Conservation (phyloP, 2,113 vertebrate species). For the Empidonax traillii region DNA sequence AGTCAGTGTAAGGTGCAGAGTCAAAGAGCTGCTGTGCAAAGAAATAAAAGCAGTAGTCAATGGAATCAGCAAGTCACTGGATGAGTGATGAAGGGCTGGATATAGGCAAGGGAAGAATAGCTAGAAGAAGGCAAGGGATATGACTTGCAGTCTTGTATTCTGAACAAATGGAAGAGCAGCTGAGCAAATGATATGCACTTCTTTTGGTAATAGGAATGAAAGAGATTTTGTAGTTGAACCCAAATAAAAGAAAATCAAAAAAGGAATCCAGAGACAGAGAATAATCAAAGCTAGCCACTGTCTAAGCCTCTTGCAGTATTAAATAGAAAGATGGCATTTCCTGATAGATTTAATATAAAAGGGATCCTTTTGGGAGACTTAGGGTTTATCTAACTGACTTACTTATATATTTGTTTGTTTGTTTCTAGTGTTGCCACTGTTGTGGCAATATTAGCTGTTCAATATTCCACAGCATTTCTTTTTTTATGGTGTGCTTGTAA, state of each 20-base stretch:
- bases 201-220: neutral
- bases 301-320: neutral
- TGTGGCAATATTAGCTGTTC: neutral
- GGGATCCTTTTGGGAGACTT: neutral
- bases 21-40: neutral
- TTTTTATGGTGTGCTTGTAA: neutral
- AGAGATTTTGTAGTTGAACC: neutral
- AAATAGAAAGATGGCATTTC: neutral
- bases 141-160: neutral
- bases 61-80: neutral
- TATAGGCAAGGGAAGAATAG: neutral
- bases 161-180: neutral
- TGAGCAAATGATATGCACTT: fast-evolving
- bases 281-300: neutral
- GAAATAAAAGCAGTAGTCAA: neutral
- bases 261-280: neutral
- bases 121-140: neutral
- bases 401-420: neutral
- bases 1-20: neutral
- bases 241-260: neutral
- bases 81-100: neutral
- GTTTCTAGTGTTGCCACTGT: neutral
- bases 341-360: neutral
- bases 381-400: neutral
- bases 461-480: neutral